A percentile compares a stretch with the other conserved stretches of the same genome.
Conservation (phyloP, 1,140 invertebrate species). For the Dendroctonus ponderosae region DNA sequence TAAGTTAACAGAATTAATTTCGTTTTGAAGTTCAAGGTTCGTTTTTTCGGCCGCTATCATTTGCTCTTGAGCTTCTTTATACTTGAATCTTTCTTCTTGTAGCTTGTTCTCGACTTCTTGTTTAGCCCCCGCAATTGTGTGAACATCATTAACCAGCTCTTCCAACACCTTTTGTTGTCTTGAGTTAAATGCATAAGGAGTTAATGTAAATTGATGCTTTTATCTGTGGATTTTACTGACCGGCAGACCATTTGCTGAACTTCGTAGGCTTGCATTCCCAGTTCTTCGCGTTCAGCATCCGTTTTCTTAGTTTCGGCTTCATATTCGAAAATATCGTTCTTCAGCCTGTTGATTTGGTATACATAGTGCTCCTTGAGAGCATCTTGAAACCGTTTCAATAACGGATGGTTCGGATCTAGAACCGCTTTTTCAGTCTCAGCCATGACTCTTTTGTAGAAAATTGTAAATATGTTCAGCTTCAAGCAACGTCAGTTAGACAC, state of each 20-base stretch:
- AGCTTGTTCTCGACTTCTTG: constrained; percentile 43
- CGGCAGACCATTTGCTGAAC: constrained; percentile 41
- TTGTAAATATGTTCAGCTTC: too few species aligned
- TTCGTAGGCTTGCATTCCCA: constrained; percentile 47
- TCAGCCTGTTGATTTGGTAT: constrained; percentile 56
- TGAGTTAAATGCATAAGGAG: background rate
- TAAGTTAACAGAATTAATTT: constrained; percentile 54
- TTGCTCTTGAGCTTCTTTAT: constrained; percentile 36
- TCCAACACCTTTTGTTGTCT: constrained; percentile 43
- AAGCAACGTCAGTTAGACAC: background rate
- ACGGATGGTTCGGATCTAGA: constrained; percentile 62
- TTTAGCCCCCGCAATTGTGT: constrained; percentile 39
- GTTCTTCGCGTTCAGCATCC: constrained; percentile 37
- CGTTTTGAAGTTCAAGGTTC: constrained; percentile 54
- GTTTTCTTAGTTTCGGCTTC: constrained; percentile 43
- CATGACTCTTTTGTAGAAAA: background rate
- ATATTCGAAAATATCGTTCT: constrained; percentile 58
- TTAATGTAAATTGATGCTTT: background rate
- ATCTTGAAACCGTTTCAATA: constrained; percentile 64
- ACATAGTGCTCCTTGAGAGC: constrained; percentile 59
- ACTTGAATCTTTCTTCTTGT: constrained; percentile 34
- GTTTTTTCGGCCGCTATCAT: constrained; percentile 38
- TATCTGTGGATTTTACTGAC: constrained; percentile 5
- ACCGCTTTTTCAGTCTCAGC: constrained; percentile 37
- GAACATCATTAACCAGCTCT: constrained; percentile 36